Evolutionary conservation across 2,888 invertebrate species (phyloP).

Genomic region (Cremastinae sp.): DNA sequence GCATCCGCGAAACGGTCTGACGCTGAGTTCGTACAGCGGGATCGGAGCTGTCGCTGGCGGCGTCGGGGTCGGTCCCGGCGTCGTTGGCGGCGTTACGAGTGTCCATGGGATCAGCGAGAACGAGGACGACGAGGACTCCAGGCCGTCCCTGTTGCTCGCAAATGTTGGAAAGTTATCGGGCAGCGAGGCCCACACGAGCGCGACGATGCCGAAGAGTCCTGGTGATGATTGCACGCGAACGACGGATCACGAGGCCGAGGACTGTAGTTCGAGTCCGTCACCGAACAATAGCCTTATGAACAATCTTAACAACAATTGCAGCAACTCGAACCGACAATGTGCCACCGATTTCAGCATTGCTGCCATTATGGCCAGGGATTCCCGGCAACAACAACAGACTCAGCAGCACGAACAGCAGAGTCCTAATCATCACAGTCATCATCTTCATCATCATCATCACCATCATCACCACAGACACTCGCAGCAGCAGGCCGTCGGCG

Average conservation of each 20-base stretch:
- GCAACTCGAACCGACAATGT: slow-evolving; percentile 85
- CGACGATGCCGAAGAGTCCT: slow-evolving; percentile 69
- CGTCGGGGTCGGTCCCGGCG: slow-evolving; percentile 74
- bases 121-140: slow-evolving; percentile 84
- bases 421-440: slow-evolving; percentile 78
- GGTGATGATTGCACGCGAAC: slow-evolving; percentile 80
- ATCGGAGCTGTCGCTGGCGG: slow-evolving; percentile 78
- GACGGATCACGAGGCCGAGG: slow-evolving; percentile 79
- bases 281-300: slow-evolving; percentile 76
- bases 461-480: slow-evolving; percentile 79
- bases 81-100: slow-evolving; percentile 72
- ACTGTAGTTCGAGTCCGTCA: slow-evolving; percentile 84
- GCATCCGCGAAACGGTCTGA: slow-evolving; percentile 77
- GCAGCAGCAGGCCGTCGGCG: slow-evolving; percentile 75
- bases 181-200: slow-evolving; percentile 77
- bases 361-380: slow-evolving; percentile 93
- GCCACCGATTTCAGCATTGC: slow-evolving; percentile 98
- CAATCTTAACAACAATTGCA: slow-evolving; percentile 73
- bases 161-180: slow-evolving; percentile 80
- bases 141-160: slow-evolving; percentile 71
- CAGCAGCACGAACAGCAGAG: slow-evolving; percentile 82
- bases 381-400: slow-evolving; percentile 80
- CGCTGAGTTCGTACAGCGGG: slow-evolving; percentile 79
- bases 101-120: slow-evolving; percentile 81
- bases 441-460: slow-evolving; percentile 80